Conservation (phyloP, 2,113 vertebrate species). For the Mesembrinibis cayennensis region DNA sequence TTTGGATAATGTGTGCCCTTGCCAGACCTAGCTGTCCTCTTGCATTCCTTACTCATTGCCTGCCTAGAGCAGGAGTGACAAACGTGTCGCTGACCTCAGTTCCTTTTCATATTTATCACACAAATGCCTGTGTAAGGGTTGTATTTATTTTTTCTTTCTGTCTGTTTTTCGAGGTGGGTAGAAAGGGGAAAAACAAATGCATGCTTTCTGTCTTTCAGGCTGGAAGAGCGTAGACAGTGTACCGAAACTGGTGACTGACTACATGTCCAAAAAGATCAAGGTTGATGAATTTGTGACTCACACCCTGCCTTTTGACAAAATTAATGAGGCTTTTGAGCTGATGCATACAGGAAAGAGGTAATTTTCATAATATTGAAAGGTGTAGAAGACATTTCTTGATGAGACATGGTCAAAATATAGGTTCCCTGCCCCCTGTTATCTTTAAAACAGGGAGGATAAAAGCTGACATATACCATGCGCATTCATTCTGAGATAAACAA, state of each 20-base stretch:
- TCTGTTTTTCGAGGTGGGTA: neutral
- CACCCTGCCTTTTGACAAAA: constrained; percentile 74
- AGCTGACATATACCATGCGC: neutral
- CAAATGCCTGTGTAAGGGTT: neutral
- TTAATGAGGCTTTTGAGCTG: constrained; percentile 81
- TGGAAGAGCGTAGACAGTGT: constrained; percentile 81
- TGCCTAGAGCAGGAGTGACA: neutral
- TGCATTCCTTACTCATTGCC: neutral
- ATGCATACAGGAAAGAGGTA: constrained; percentile 81
- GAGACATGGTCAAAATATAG: neutral
- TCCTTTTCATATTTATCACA: neutral
- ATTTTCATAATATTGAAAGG: neutral
- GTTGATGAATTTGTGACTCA: constrained; percentile 83
- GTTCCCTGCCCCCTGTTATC: neutral
- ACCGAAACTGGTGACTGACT: constrained; percentile 80
- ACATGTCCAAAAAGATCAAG: constrained; percentile 83
- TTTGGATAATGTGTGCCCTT: neutral
- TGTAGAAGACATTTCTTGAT: neutral
- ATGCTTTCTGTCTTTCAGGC: constrained; percentile 60
- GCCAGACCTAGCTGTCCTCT: neutral
- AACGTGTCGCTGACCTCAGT: neutral
- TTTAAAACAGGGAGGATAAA: neutral
- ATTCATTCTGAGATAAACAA: neutral
- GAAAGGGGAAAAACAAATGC: neutral
- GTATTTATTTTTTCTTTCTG: neutral